A percentile compares a stretch with the other conserved stretches of the same genome.
Evolutionary conservation across 1,140 invertebrate species (phyloP).

Genomic region (Nasonia longicornis): DNA sequence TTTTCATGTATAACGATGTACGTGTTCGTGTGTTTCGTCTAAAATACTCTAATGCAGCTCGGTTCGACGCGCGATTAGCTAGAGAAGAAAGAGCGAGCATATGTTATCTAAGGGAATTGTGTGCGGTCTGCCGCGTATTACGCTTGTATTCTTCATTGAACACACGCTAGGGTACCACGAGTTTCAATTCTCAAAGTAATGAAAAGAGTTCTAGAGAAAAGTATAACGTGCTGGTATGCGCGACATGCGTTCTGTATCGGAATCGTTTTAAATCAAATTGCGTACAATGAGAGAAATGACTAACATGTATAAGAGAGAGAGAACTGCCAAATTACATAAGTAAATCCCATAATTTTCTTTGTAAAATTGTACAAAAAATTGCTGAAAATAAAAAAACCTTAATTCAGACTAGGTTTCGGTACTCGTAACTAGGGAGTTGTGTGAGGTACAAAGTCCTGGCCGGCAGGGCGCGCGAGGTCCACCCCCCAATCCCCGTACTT

Average conservation of each 20-base stretch:
- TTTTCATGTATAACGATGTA: constrained; percentile 14
- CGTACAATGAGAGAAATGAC: constrained; percentile 28
- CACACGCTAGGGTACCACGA: constrained; percentile 37
- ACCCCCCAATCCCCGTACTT: constrained; percentile 69
- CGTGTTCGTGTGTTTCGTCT: neutral
- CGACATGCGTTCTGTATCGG: constrained; percentile 20
- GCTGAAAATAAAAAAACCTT: constrained; percentile 14
- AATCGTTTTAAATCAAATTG: constrained; percentile 31
- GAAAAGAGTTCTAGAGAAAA: constrained; percentile 9
- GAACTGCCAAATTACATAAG: constrained; percentile 47
- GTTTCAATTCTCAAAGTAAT: constrained; percentile 18
- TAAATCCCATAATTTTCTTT: constrained; percentile 6
- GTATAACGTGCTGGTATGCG: constrained; percentile 30
- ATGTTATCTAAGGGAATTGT: constrained; percentile 44
- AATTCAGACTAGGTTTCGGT: constrained; percentile 66
- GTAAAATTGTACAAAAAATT: constrained; percentile 27
- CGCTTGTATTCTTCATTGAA: constrained; percentile 34
- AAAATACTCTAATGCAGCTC: neutral
- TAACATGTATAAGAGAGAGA: constrained; percentile 46
- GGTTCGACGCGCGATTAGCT: constrained; percentile 42
- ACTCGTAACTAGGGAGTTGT: constrained; percentile 72
- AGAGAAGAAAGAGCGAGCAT: neutral
- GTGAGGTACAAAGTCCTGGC: constrained; percentile 70
- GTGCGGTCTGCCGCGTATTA: constrained; percentile 38
- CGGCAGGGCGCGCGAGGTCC: constrained; percentile 69